Evolutionary conservation across 2,888 invertebrate species (phyloP).

Genomic region (Ecliptopera silaceata): DNA sequence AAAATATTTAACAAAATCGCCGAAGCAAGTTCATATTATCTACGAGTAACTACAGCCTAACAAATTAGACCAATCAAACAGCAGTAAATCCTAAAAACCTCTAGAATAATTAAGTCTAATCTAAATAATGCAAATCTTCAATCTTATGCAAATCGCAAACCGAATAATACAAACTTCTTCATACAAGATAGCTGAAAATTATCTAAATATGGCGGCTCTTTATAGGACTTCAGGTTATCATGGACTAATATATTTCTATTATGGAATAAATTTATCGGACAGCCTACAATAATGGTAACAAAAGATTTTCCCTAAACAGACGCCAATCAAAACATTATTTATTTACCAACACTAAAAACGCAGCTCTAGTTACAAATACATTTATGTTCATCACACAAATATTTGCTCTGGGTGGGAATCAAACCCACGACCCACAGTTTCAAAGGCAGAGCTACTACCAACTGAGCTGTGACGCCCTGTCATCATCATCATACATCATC

Average conservation of each 20-base stretch:
- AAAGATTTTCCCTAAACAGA: constrained; percentile 6
- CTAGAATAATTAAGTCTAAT: background rate
- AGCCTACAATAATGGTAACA: constrained; percentile 17
- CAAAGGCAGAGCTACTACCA: no score
- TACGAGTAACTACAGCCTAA: no score
- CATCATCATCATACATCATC: no score
- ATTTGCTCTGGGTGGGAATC: no score
- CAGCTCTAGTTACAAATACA: no score
- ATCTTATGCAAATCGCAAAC: constrained; percentile 12
- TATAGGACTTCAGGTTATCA: constrained; percentile 21
- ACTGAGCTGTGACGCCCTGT: no score
- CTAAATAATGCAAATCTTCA: constrained; percentile 5
- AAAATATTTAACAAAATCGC: no score
- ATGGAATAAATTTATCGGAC: constrained; percentile 19
- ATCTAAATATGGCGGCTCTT: constrained; percentile 20
- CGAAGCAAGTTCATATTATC: no score
- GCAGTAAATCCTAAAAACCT: background rate
- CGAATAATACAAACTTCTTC: constrained; percentile 16
- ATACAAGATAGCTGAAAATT: constrained; percentile 19
- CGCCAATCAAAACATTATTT: no score
- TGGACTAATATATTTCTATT: constrained; percentile 25
- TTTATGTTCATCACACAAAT: no score
- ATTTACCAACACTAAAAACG: no score
- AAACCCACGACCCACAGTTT: no score
- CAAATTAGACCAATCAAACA: background rate